Evolutionary conservation across 2,113 vertebrate genomes (phyloP).

Genomic region (Stigmatopora nigra): DNA sequence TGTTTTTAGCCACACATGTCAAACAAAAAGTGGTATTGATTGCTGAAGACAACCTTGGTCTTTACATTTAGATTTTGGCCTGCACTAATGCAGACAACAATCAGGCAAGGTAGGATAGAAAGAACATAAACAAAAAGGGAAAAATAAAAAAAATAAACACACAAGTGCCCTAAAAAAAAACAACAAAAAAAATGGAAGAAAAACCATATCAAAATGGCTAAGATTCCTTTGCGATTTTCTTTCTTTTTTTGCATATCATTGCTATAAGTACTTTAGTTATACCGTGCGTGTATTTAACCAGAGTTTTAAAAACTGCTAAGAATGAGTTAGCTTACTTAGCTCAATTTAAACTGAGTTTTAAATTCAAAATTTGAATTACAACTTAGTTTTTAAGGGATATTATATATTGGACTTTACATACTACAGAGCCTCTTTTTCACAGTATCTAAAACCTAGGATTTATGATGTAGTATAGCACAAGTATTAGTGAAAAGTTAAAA

Average conservation of each 20-base stretch:
- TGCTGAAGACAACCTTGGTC: slow-evolving; percentile 3
- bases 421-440: slow-evolving; percentile 33
- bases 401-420: slow-evolving; percentile 38
- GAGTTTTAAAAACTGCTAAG: slow-evolving; percentile 37
- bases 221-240: slow-evolving; percentile 61
- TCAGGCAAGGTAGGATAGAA: slow-evolving; percentile 25
- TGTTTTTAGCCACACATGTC: slow-evolving; percentile 20
- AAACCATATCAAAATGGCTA: slow-evolving; percentile 60
- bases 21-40: slow-evolving; percentile 23
- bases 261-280: slow-evolving; percentile 34
- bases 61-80: slow-evolving; percentile 12
- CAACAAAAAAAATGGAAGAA: slow-evolving; percentile 37
- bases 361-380: slow-evolving; percentile 35
- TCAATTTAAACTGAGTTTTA: slow-evolving; percentile 40
- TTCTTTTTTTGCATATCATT: slow-evolving; percentile 67
- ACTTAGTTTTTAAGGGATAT: slow-evolving; percentile 39
- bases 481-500: slow-evolving; percentile 52
- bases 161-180: slow-evolving; percentile 1
- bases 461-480: slow-evolving; percentile 34
- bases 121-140: slow-evolving; percentile 4
- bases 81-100: slow-evolving; percentile 28
- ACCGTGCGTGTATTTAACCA: slow-evolving; percentile 37
- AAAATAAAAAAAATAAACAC: slow-evolving; percentile 6
- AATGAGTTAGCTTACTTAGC: slow-evolving; percentile 25
- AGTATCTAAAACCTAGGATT: slow-evolving; percentile 24